Evolutionary conservation across 2,113 vertebrate genomes (phyloP), one percentile per base, ranked within the genome.

Genomic region (Vimba vimba): DNA sequence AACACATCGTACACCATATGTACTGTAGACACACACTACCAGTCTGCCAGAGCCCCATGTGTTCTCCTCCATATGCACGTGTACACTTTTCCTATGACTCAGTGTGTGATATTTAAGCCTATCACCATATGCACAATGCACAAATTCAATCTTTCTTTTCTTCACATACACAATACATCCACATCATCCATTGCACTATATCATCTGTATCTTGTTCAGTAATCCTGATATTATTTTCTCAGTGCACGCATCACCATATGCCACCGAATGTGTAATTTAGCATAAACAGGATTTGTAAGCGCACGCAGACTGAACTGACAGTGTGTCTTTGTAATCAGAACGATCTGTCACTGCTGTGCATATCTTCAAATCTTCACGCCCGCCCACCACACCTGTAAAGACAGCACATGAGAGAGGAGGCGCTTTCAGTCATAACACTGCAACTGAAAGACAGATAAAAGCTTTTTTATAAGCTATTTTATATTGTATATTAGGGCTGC

Each of bases 31-130:
- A 66, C 85, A 85, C 74, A 73, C 68, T 83, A 82, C 4, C 55
- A 66, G 7, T 6, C 43, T n/a, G 27, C 57, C 84, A 78, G 23
- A 77, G 12, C 39, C 36, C 76, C 52, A 25, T 71, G 36, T 74
- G 50, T 85, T 82, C 78, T 52, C 1, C 78, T 71, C 2, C 75
- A 85, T 82, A 87, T 88, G 87, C 87, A 87, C 88, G 82, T 57
- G 76, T 59, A 85, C 85, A 64, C 79, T 80, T 74, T 80, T 86
- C 73, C 88, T 83, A 86, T 86, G 43, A 91, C 86, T 84, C 88
- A 85, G 11, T 52, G 45, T 69, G 45, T 13, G 4, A 73, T 74
- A 71, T 82, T 71, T 69, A 27, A 45, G 62, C 25, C 39, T 43
- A 74, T 73, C 23, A n/a, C 90, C 75, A 69, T 79, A 85, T 85